phyloP scores from a whole-genome alignment of 2,797 vertebrate species.

The Kryptopterus vitreolus region DNA sequence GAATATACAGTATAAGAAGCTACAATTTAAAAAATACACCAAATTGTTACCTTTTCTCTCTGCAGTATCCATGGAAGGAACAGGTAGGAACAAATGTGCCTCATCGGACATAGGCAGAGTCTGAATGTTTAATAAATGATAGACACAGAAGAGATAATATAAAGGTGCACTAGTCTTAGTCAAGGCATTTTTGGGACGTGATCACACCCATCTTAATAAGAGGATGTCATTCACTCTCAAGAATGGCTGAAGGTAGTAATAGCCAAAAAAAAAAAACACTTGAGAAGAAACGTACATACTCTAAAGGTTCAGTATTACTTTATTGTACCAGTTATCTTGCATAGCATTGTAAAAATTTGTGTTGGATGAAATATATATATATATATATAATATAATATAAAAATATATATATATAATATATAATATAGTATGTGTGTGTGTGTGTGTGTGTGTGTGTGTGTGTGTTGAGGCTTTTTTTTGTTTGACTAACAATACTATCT shows the following conservation, averaged over 20 bases:
- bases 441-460: no score
- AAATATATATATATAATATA: no score
- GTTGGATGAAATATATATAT: no score
- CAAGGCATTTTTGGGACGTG: conserved; percentile 17
- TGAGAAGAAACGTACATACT: no score
- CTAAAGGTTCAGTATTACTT: neutral
- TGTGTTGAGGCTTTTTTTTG: neutral
- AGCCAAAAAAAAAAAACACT: no score
- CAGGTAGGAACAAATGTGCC: no score
- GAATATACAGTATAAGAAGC: neutral
- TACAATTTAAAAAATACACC: neutral
- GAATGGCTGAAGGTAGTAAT: conserved; percentile 56
- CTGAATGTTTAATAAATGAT: conserved; percentile 48
- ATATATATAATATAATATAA: no score
- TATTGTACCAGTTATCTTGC: no score
- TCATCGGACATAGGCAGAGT: conserved; percentile 26
- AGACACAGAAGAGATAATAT: neutral
- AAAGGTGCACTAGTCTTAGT: conserved; percentile 71
- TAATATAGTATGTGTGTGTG: no score
- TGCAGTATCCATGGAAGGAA: conserved; percentile 68
- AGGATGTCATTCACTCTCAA: conserved; percentile 50
- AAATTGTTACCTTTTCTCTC: conserved; percentile 57
- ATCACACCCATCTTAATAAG: conserved; percentile 40
- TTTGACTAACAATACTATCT: neutral
- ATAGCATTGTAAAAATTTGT: no score